Base-by-base conservation (phyloP, 2,113 vertebrate genomes). In the Etia nguti region DNA sequence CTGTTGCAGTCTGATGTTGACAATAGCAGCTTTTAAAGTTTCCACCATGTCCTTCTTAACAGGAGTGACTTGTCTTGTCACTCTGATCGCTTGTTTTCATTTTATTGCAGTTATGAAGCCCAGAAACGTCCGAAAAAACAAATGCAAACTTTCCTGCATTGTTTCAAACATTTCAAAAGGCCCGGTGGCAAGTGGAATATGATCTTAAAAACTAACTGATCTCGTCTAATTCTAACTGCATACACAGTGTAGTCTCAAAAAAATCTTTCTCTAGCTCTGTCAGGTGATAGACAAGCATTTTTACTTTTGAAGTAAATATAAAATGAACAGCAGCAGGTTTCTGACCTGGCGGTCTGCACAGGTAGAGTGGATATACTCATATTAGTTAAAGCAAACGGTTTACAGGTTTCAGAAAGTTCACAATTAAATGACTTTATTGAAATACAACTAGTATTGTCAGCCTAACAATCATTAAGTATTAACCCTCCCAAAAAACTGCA, bases 121-220 rank as follows among this genome's bases (percentile, higher is more conserved):
- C 8, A 41, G 34, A 80, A 80, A 24, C 2, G 4, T 56, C n/a
- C 38, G 20, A 6, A 56, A 6, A 56, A 56, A 36, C 11, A 80
- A 80, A 38, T 55, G 52, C 8, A 41, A 41, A 16, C 12, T 56
- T 56, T 56, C n/a, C 31, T 20, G 16, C 16, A 50, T 31, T 2
- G 1, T 31, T 31, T 50, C 16, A 50, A 77, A 50, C 6, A 50
- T 77, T 77, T 56, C n/a, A 1, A 56, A 41, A 26, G 22, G 79
- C 16, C 22, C 2, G 1, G 0, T 10, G 13, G 52, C 34, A 26
- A 80, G 52, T 24, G 29, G 4, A 22, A 56, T 57, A 18, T 1
- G 13, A 38, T 24, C 52, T 80, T 56, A 41, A 31, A 13, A 15
- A 41, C 11, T 2, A 8, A 50, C 29, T 52, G 26, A 22, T 5